A percentile compares a stretch with the other conserved stretches of the same genome.
phyloP scores from a whole-genome alignment of 1,140 invertebrate species.

The Palaemon carinicauda region DNA sequence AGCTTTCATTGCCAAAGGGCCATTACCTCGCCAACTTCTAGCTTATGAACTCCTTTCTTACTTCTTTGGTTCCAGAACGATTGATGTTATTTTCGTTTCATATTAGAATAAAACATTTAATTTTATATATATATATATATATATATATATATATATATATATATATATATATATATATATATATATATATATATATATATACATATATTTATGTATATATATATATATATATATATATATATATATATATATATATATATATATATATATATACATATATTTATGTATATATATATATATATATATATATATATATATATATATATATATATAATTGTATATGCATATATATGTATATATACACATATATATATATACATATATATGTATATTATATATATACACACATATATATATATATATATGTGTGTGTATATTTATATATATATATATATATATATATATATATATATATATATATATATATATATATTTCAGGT shows the following conservation, averaged over 20 bases:
- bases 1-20: no score
- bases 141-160: constrained; percentile 14
- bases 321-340: not conserved
- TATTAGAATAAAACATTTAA: no score
- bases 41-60: no score
- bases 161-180: constrained; percentile 15
- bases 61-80: no score
- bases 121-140: constrained; percentile 18
- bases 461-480: not conserved
- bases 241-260: not conserved
- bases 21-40: no score
- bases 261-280: constrained; percentile 4
- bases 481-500: no score
- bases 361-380: no score
- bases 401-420: not conserved
- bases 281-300: not conserved
- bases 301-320: not conserved
- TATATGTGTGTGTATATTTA: not conserved
- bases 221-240: not conserved
- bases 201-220: constrained; percentile 3
- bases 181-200: constrained; percentile 6
- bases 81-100: no score
- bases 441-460: not conserved
- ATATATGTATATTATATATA: not conserved
- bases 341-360: not conserved